Conservation (phyloP, 1,140 invertebrate species). For the Physella acuta region DNA sequence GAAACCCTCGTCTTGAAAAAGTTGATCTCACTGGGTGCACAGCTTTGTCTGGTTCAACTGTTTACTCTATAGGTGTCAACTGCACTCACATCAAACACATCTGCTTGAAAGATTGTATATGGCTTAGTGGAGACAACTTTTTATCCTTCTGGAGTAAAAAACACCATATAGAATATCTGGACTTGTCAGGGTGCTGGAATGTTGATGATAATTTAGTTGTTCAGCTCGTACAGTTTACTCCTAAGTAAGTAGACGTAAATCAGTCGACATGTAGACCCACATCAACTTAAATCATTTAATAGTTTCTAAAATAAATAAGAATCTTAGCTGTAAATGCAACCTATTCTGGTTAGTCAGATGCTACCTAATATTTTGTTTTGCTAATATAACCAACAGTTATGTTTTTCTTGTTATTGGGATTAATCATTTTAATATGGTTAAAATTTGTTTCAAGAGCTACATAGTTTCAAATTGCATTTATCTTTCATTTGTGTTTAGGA, state of each 20-base stretch:
- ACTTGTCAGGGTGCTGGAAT: slow-evolving; percentile 60
- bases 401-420: neutral
- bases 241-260: slow-evolving; percentile 36
- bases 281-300: neutral
- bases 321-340: neutral
- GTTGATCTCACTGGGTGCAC: slow-evolving; percentile 53
- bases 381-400: neutral
- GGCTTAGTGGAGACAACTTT: slow-evolving; percentile 50
- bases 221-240: slow-evolving; percentile 43
- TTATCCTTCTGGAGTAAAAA: slow-evolving; percentile 44
- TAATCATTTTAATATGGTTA: neutral
- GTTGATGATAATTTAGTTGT: slow-evolving; percentile 52
- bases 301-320: neutral
- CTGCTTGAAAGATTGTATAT: slow-evolving; percentile 53
- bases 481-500: slow-evolving; percentile 28
- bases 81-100: slow-evolving; percentile 42
- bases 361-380: neutral
- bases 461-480: neutral
- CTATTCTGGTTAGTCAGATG: neutral
- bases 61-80: slow-evolving; percentile 46
- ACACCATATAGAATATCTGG: slow-evolving; percentile 46
- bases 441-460: neutral
- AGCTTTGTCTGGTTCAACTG: slow-evolving; percentile 41
- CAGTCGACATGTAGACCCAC: no score
- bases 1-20: slow-evolving; percentile 41